Evolutionary conservation across 2,113 vertebrate genomes (phyloP).

Genomic region (Baryphthengus martii): DNA sequence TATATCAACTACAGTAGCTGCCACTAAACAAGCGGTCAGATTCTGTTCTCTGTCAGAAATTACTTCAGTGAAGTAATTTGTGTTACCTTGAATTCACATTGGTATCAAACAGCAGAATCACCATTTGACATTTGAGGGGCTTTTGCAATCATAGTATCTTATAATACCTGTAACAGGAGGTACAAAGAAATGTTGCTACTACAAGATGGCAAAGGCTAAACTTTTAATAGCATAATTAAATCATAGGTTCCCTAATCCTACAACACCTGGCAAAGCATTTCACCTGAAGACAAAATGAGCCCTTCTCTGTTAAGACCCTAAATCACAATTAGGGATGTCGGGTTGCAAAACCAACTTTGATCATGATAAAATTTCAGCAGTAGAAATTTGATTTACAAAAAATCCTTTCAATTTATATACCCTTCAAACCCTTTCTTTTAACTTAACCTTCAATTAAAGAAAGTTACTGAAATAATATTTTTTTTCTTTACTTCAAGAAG

Average conservation of each 20-base stretch:
- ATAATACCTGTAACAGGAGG: conserved; percentile 8
- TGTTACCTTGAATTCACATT: conserved; percentile 18
- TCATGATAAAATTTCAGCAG: neutral
- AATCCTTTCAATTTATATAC: neutral
- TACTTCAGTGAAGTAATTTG: conserved; percentile 31
- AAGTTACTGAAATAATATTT: neutral
- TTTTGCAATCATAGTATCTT: conserved; percentile 35
- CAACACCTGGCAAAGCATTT: neutral
- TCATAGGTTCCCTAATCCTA: neutral
- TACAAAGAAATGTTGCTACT: neutral
- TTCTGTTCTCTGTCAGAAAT: conserved; percentile 26
- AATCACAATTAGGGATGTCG: neutral
- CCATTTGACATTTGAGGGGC: conserved; percentile 17
- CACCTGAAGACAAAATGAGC: neutral
- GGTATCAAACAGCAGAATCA: conserved; percentile 28
- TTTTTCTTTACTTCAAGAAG: neutral
- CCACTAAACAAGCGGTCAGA: neutral
- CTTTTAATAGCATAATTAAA: neutral
- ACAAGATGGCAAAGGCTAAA: neutral
- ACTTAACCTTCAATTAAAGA: neutral
- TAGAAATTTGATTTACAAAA: neutral
- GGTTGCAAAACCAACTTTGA: neutral
- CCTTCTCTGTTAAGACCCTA: neutral
- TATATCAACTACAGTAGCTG: neutral
- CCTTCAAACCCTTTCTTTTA: neutral